Conservation (phyloP, 2,797 vertebrate species). For the Chiloscyllium punctatum region DNA sequence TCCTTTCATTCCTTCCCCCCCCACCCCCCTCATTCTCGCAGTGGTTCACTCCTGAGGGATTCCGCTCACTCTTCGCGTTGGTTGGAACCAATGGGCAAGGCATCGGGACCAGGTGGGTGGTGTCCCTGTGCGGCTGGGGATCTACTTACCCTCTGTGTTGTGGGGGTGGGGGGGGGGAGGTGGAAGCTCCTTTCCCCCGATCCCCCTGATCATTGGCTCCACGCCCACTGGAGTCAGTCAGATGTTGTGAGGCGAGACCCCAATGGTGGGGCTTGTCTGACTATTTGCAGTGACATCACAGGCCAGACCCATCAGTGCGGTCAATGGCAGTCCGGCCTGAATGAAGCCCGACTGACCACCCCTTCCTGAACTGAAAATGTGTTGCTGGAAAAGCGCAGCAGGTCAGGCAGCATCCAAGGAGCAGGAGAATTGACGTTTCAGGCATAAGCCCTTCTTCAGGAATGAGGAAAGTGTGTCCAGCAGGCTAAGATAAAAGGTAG, state of each 20-base stretch:
- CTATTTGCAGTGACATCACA: not conserved
- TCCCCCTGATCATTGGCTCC: not conserved
- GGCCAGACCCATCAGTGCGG: not conserved
- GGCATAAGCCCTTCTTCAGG: too few species aligned
- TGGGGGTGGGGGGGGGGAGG: too few species aligned
- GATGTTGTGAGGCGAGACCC: too few species aligned
- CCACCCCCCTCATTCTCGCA: conserved; percentile 70
- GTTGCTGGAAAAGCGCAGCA: too few species aligned
- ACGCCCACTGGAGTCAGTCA: not conserved
- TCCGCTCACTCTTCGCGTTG: conserved; percentile 85
- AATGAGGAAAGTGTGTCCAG: too few species aligned
- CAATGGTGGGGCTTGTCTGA: not conserved
- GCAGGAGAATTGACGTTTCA: too few species aligned
- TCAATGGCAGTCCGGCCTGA: not conserved
- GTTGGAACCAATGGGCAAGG: conserved; percentile 96
- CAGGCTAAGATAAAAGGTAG: too few species aligned
- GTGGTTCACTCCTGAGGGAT: conserved; percentile 95
- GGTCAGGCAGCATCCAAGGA: too few species aligned
- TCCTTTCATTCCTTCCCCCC: conserved; percentile 51
- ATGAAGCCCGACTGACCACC: not conserved
- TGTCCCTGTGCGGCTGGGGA: not conserved
- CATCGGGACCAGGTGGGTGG: conserved; percentile 87
- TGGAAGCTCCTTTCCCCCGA: not conserved
- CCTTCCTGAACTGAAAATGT: not conserved
- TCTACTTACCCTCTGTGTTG: too few species aligned